These are phyloP conservation scores for Sclerurus mexicanus DNA, from an alignment of 2,113 vertebrate genomes.

Conservation along the genomic window DNA sequence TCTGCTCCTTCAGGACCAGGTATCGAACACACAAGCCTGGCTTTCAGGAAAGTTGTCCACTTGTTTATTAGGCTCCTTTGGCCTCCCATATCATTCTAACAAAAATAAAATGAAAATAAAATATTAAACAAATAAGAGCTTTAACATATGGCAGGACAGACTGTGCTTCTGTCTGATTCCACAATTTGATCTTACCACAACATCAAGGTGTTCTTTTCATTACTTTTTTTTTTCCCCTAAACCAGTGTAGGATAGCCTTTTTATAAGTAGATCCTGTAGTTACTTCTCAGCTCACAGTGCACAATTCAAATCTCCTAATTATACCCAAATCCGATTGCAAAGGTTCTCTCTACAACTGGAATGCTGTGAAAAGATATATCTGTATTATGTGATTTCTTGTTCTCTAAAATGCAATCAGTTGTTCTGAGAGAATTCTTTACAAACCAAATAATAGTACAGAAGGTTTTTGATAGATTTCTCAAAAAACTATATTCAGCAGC, in stretches of 20 bases:
- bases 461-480: not conserved
- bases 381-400: not conserved
- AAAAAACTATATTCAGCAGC: not conserved
- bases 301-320: not conserved
- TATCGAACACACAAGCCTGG: slow-evolving; percentile 91
- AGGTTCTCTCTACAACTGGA: not conserved
- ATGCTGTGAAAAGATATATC: not conserved
- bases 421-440: not conserved
- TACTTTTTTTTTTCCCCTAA: not conserved
- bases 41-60: slow-evolving; percentile 98
- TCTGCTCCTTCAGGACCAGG: slow-evolving; percentile 92
- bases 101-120: not conserved
- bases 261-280: not conserved
- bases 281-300: not conserved
- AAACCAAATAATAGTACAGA: not conserved
- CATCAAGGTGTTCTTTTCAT: too few relatives aligned
- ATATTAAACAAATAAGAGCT: not conserved
- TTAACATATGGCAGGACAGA: not conserved
- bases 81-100: slow-evolving; percentile 96
- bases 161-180: not conserved
- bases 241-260: not conserved
- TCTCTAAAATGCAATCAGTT: not conserved
- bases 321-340: not conserved
- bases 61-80: slow-evolving; percentile 97
- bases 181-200: not conserved